phyloP scores from a whole-genome alignment of 2,888 invertebrate genomes.

The Galerucella pusilla region DNA sequence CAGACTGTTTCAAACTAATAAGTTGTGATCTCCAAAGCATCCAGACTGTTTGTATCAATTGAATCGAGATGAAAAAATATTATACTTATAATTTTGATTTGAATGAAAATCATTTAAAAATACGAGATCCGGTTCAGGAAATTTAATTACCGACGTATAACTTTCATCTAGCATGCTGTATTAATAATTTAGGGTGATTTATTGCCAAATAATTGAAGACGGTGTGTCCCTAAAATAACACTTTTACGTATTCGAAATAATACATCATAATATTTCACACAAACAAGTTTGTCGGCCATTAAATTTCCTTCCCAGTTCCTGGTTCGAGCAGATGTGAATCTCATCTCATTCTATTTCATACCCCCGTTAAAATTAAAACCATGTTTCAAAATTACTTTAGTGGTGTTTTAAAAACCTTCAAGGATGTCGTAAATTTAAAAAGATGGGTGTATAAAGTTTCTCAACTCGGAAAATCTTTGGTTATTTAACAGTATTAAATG shows the following conservation, averaged over 20 bases:
- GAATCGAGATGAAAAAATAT: too few relatives aligned
- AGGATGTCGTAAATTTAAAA: constrained; percentile 65
- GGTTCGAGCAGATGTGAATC: constrained; percentile 54
- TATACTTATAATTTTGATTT: too few relatives aligned
- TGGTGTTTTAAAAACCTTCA: constrained; percentile 64
- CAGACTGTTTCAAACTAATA: too few relatives aligned
- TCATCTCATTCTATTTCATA: constrained; percentile 50
- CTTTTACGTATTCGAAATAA: constrained; percentile 56
- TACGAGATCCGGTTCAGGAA: constrained; percentile 31
- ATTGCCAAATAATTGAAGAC: constrained; percentile 55
- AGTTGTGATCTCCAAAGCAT: too few relatives aligned
- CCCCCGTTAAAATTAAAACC: constrained; percentile 64
- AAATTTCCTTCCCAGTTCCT: constrained; percentile 54
- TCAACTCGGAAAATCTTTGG: constrained; percentile 59
- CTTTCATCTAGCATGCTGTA: constrained; percentile 34
- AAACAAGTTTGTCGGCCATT: constrained; percentile 55
- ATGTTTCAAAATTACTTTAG: constrained; percentile 65
- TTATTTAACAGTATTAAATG: constrained; percentile 43
- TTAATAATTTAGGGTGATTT: constrained; percentile 52
- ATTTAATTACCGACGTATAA: constrained; percentile 39
- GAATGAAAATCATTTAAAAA: too few relatives aligned
- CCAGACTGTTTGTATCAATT: too few relatives aligned
- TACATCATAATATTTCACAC: constrained; percentile 57
- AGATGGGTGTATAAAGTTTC: constrained; percentile 64
- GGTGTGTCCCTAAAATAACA: constrained; percentile 54